Percentiles rank a stretch among this genome's conserved stretches.
phyloP scores from a whole-genome alignment of 2,113 vertebrate species.

The Labrus mixtus region DNA sequence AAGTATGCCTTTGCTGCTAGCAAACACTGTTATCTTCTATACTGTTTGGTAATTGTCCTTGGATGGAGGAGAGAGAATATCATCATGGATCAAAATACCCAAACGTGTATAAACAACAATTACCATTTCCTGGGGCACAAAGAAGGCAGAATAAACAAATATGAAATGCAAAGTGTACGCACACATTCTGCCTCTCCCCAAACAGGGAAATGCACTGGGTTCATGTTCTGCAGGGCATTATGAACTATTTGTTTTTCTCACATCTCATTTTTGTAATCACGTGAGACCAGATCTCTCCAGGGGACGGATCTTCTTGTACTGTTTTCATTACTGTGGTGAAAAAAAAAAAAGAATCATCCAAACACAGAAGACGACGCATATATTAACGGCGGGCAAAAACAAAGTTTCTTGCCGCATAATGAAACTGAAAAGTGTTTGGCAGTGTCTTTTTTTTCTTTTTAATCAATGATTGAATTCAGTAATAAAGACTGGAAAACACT shows the following conservation, averaged over 20 bases:
- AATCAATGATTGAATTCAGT: slow-evolving; percentile 34
- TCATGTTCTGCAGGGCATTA: slow-evolving; percentile 63
- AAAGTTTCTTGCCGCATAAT: slow-evolving; percentile 20
- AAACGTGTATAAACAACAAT: slow-evolving; percentile 78
- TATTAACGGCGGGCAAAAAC: slow-evolving; percentile 7
- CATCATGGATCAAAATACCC: slow-evolving; percentile 70
- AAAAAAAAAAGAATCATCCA: background rate
- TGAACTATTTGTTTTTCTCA: slow-evolving; percentile 69
- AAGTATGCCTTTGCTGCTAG: slow-evolving; percentile 71
- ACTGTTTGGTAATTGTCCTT: slow-evolving; percentile 74
- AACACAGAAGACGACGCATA: background rate
- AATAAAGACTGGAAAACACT: slow-evolving; percentile 20
- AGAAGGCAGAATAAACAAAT: slow-evolving; percentile 71
- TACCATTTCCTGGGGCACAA: slow-evolving; percentile 64
- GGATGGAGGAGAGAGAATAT: slow-evolving; percentile 70
- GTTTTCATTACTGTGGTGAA: slow-evolving; percentile 44
- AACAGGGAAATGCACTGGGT: slow-evolving; percentile 17
- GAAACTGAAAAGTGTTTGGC: slow-evolving; percentile 15
- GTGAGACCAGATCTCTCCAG: slow-evolving; percentile 62
- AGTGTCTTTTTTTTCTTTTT: slow-evolving; percentile 9
- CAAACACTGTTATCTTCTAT: slow-evolving; percentile 65
- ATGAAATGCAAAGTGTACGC: slow-evolving; percentile 59
- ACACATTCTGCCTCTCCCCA: slow-evolving; percentile 35
- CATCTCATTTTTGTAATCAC: slow-evolving; percentile 69
- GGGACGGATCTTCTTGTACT: slow-evolving; percentile 34